Percentiles rank a stretch among this genome's conserved stretches.
phyloP scores from a whole-genome alignment of 2,113 vertebrate genomes.

The Micronycteris hirsuta region DNA sequence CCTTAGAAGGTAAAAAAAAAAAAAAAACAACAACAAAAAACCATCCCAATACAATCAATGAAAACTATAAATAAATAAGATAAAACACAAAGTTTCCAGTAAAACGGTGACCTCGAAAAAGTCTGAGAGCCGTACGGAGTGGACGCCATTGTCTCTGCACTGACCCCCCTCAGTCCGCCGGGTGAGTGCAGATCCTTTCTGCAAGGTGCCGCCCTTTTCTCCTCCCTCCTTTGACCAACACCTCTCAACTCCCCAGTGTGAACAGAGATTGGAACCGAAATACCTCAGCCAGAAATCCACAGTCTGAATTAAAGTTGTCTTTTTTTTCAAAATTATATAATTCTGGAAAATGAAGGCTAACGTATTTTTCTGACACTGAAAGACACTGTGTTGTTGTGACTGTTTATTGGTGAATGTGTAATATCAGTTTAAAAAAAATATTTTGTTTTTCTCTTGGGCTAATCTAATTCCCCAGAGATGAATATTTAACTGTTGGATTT shows the following conservation, averaged over 20 bases:
- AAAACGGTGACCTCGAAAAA: background rate
- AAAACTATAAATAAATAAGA: too few relatives aligned
- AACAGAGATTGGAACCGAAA: background rate
- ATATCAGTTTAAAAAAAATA: background rate
- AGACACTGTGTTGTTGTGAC: background rate
- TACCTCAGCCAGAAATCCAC: background rate
- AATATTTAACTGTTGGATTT: background rate
- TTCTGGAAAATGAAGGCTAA: background rate
- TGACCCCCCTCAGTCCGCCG: background rate
- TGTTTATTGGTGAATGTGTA: background rate
- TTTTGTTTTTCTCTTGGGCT: background rate
- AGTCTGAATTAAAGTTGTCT: background rate
- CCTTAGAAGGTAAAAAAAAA: background rate
- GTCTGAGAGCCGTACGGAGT: rapidly evolving
- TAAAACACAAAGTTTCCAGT: background rate
- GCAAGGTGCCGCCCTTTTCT: background rate
- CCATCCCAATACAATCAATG: too few relatives aligned
- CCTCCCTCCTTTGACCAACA: background rate
- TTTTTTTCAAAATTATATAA: background rate
- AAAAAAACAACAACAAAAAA: too few relatives aligned
- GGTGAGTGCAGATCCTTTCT: background rate
- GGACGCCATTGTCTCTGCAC: background rate
- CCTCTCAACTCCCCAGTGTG: background rate
- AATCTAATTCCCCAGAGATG: background rate
- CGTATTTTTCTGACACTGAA: background rate